A percentile compares a stretch with the other conserved stretches of the same genome.
phyloP scores from a whole-genome alignment of 2,797 vertebrate species.

The Linurgus olivaceus region DNA sequence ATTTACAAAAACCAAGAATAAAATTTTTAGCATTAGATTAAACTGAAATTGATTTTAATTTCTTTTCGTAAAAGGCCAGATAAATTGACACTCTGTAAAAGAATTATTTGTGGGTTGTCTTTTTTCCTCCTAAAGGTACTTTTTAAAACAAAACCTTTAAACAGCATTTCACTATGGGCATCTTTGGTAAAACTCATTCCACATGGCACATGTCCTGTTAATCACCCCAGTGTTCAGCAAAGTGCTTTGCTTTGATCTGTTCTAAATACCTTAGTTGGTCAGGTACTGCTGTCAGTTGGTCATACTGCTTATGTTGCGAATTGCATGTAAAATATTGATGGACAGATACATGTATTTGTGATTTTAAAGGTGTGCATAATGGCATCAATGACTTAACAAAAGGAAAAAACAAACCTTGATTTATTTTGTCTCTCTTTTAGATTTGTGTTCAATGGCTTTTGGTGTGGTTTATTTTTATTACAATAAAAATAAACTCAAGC shows the following conservation, averaged over 20 bases:
- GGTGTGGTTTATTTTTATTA: not conserved
- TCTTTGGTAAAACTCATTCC: not conserved
- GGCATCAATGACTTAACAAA: not conserved
- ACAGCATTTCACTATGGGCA: not conserved
- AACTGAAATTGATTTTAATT: not conserved
- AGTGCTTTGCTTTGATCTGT: not conserved
- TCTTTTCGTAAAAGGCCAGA: not conserved
- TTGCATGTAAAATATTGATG: not conserved
- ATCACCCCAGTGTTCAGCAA: not conserved
- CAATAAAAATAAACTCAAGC: not conserved
- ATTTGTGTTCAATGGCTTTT: not conserved
- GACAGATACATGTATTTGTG: not conserved
- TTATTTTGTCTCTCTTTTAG: not conserved
- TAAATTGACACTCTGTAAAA: not conserved
- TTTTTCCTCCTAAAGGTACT: not conserved
- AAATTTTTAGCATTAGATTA: not conserved
- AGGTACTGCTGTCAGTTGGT: not conserved
- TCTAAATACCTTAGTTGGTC: not conserved
- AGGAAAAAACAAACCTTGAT: not conserved
- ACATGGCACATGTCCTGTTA: not conserved
- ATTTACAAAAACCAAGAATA: not conserved
- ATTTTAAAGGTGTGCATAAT: not conserved
- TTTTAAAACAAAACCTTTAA: not conserved
- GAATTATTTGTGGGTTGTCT: not conserved
- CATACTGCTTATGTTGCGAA: not conserved